Evolutionary conservation across 2,797 vertebrate genomes (phyloP).

Genomic region (Falco peregrinus): DNA sequence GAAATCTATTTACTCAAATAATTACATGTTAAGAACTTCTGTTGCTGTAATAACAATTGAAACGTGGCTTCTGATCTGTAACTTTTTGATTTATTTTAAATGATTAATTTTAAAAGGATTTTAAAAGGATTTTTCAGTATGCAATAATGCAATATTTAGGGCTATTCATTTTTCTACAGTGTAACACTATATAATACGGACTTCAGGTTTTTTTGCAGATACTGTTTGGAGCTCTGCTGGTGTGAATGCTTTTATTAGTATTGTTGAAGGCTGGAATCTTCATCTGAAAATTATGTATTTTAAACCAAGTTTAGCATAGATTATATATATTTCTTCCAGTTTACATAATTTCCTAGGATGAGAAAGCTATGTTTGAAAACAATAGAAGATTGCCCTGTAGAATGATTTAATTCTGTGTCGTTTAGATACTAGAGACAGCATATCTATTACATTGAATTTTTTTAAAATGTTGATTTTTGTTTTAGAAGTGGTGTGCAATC

Average conservation of each 20-base stretch:
- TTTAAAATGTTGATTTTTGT: neutral
- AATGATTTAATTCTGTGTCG: neutral
- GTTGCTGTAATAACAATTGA: neutral
- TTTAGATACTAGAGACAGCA: neutral
- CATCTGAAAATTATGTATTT: neutral
- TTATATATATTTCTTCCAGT: neutral
- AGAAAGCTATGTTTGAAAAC: neutral
- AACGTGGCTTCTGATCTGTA: neutral
- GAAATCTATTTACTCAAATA: neutral
- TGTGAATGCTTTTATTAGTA: neutral
- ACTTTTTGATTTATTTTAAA: neutral
- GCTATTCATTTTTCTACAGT: neutral
- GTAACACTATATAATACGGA: neutral
- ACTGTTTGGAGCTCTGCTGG: neutral
- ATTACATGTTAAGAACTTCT: neutral
- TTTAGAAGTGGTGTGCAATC: neutral
- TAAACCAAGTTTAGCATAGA: neutral
- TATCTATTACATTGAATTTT: neutral
- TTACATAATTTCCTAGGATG: neutral
- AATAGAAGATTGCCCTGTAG: neutral
- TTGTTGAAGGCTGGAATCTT: neutral
- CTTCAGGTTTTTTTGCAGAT: neutral
- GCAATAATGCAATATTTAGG: neutral
- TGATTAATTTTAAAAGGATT: neutral
- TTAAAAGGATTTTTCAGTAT: neutral